These are phyloP conservation scores for Dendrolimus houi DNA, from an alignment of 2,888 invertebrate genomes.

Conservation along the genomic window DNA sequence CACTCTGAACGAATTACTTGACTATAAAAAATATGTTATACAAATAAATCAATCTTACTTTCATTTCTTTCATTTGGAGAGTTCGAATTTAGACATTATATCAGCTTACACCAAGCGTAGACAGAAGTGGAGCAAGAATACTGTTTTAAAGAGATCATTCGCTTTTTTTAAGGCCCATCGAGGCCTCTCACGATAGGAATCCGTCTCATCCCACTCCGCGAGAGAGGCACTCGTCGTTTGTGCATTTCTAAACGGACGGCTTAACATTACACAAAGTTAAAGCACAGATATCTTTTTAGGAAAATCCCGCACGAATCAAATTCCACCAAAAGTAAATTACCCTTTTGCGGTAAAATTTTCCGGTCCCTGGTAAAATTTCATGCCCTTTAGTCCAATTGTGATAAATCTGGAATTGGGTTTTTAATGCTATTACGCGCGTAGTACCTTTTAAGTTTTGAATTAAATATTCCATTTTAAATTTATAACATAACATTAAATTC, in stretches of 20 bases:
- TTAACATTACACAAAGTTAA: conserved; percentile 8
- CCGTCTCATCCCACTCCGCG: conserved; percentile 20
- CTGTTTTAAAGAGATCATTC: conserved; percentile 16
- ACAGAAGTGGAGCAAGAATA: conserved; percentile 10
- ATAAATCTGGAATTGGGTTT: background rate
- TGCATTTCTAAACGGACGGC: conserved; percentile 16
- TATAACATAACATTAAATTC: no score
- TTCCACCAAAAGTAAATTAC: background rate
- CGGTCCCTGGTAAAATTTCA: background rate
- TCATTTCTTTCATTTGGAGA: background rate
- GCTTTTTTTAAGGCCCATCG: conserved; percentile 28
- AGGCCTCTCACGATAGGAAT: conserved; percentile 13
- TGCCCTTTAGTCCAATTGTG: background rate
- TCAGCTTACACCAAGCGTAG: background rate
- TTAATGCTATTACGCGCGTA: background rate
- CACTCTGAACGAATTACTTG: no score
- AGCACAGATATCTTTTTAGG: background rate
- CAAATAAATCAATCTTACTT: background rate
- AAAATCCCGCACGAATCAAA: background rate
- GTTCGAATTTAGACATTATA: conserved; percentile 15
- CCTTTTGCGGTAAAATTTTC: background rate
- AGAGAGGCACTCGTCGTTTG: conserved; percentile 23
- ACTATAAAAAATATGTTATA: background rate
- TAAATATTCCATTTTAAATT: background rate
- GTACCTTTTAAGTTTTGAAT: background rate